phyloP scores from a whole-genome alignment of 2,113 vertebrate species.

The Axis porcinus region DNA sequence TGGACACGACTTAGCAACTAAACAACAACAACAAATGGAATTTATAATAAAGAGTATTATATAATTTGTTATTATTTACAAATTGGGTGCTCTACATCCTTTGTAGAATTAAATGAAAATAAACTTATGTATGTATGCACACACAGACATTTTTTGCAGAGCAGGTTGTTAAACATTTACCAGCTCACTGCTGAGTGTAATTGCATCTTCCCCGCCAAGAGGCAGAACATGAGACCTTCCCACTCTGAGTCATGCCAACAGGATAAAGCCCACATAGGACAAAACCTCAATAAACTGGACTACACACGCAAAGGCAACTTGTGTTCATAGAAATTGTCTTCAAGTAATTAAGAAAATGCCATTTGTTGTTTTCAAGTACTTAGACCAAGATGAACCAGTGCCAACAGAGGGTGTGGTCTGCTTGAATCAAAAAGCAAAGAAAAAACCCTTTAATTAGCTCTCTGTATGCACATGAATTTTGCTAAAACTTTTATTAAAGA shows the following conservation, averaged over 20 bases:
- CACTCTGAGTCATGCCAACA: background rate
- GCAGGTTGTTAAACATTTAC: background rate
- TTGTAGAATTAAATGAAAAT: background rate
- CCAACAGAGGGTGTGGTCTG: background rate
- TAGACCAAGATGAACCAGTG: background rate
- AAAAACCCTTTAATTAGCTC: background rate
- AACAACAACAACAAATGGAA: background rate
- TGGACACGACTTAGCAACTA: background rate
- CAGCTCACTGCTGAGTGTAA: background rate
- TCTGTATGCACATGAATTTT: background rate
- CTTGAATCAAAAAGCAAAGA: background rate
- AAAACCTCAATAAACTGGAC: background rate
- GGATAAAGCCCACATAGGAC: background rate
- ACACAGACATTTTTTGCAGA: background rate
- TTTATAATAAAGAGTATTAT: background rate
- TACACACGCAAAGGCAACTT: background rate
- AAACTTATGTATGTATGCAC: background rate
- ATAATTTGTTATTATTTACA: background rate
- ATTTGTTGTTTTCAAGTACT: constrained; percentile 39
- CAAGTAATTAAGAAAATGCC: constrained; percentile 1
- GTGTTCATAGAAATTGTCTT: constrained; percentile 22
- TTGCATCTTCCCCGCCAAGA: background rate
- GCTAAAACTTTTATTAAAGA: background rate
- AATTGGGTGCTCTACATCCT: background rate
- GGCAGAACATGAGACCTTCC: background rate